Percentiles rank a stretch among this genome's conserved stretches.
Conservation (phyloP, 2,797 vertebrate species). For the Spea hammondii region DNA sequence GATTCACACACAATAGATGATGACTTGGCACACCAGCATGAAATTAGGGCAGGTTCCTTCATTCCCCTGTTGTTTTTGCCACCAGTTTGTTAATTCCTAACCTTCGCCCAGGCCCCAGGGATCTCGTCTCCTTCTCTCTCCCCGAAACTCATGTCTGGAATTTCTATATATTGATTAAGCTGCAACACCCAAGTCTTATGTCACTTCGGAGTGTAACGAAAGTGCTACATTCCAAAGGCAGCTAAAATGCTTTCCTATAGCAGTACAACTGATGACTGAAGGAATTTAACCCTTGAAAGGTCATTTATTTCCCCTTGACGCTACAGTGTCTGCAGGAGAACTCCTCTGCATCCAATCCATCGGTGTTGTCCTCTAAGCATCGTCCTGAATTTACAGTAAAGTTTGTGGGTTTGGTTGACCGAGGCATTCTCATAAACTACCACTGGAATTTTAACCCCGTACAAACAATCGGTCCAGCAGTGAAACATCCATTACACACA, state of each 20-base stretch:
- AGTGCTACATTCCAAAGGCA: conserved; percentile 36
- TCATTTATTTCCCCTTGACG: not conserved
- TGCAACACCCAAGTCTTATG: conserved; percentile 39
- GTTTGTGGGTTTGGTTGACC: no score
- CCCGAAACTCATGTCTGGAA: conserved; percentile 43
- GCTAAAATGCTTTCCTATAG: not conserved
- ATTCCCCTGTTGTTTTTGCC: conserved; percentile 33
- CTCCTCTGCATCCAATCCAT: no score
- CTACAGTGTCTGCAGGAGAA: not conserved
- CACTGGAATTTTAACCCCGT: no score
- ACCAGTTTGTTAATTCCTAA: conserved; percentile 31
- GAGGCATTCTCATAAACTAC: no score
- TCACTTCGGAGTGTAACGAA: conserved; percentile 11
- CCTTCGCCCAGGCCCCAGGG: conserved; percentile 39
- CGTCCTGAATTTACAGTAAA: no score
- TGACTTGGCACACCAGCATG: conserved; percentile 21
- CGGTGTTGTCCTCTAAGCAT: no score
- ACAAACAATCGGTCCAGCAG: no score
- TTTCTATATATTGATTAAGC: conserved; percentile 40
- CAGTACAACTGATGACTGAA: not conserved
- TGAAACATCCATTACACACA: no score
- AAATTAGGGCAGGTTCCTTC: conserved; percentile 37
- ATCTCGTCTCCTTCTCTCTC: conserved; percentile 27
- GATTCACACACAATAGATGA: conserved; percentile 10
- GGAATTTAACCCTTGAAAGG: not conserved